Conservation (phyloP, 1,140 invertebrate genomes). For the Yoshiicerus persimilis region DNA sequence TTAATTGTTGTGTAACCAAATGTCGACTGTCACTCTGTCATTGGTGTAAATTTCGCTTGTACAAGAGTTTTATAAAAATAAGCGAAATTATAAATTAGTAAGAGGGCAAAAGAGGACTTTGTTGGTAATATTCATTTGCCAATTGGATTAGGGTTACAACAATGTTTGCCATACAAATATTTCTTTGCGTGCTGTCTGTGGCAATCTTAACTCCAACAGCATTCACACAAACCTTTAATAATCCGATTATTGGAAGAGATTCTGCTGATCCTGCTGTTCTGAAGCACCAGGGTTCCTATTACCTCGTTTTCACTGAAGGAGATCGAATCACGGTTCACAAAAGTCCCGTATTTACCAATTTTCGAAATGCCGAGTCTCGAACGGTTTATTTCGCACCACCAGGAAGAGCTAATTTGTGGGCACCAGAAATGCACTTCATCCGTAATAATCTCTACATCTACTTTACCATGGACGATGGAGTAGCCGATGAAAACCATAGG, state of each 20-base stretch:
- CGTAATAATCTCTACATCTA: constrained; percentile 32
- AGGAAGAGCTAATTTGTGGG: constrained; percentile 26
- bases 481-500: constrained; percentile 26
- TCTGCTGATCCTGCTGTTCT: constrained; percentile 36
- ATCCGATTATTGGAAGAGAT: constrained; percentile 31
- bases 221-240: not conserved
- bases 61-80: too few relatives aligned
- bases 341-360: constrained; percentile 31
- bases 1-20: too few relatives aligned
- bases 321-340: constrained; percentile 23
- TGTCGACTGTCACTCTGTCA: too few relatives aligned
- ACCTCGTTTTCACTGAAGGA: constrained; percentile 16
- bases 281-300: constrained; percentile 25
- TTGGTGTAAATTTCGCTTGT: too few relatives aligned
- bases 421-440: constrained; percentile 40
- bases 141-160: too few relatives aligned
- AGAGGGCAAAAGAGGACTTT: too few relatives aligned
- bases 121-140: too few relatives aligned
- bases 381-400: constrained; percentile 10
- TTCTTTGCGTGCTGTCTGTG: not conserved
- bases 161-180: not conserved
- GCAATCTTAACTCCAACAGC: not conserved
- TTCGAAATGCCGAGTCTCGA: constrained; percentile 21
- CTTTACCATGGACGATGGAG: constrained; percentile 41
- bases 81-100: too few relatives aligned